Evolutionary conservation across 1,140 invertebrate genomes (phyloP).

Genomic region (Trichonephila inaurata): DNA sequence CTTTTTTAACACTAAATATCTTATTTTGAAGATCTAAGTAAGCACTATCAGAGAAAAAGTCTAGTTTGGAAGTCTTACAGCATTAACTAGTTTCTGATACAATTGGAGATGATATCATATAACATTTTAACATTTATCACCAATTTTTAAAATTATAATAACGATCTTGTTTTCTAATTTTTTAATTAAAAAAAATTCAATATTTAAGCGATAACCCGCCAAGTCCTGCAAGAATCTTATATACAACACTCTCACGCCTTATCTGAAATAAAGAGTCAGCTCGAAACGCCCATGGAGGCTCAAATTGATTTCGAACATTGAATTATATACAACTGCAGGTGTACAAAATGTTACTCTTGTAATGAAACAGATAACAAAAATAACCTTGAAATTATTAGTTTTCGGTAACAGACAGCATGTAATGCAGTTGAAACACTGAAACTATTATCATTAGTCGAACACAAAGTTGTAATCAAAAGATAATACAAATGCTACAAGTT

Average conservation of each 20-base stretch:
- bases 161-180: no score
- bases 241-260: slow-evolving; percentile 2
- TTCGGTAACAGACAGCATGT: neutral
- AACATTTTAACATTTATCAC: no score
- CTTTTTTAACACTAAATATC: no score
- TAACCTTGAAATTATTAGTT: neutral
- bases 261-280: neutral
- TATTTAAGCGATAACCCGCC: neutral
- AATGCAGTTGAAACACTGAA: neutral
- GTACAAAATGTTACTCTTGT: slow-evolving; percentile 10
- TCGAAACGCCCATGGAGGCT: neutral
- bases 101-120: no score
- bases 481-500: neutral
- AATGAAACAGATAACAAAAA: neutral
- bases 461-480: neutral
- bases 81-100: no score
- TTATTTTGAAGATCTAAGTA: no score
- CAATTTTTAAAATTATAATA: no score
- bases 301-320: slow-evolving; percentile 8
- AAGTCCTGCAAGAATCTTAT: neutral
- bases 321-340: slow-evolving; percentile 9
- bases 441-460: slow-evolving; percentile 16
- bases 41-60: no score
- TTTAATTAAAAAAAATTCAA: no score
- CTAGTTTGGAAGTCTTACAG: no score